These are phyloP conservation scores for Lasiurus cinereus DNA, from an alignment of 2,113 vertebrate species.

Conservation along the genomic window DNA sequence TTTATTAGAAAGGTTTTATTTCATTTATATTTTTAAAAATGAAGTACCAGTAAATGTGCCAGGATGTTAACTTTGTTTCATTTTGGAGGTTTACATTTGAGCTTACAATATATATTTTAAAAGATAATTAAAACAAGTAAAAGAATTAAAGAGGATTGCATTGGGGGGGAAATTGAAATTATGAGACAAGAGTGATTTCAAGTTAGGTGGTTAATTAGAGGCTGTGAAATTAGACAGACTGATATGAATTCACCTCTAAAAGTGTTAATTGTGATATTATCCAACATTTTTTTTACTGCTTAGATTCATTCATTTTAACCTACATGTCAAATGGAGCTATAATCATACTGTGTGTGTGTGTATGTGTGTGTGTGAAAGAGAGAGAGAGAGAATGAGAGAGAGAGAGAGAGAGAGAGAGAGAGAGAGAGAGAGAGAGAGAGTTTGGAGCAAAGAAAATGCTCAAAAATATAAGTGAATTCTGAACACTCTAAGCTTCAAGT, in stretches of 20 bases:
- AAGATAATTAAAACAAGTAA: background rate
- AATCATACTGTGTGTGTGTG: background rate
- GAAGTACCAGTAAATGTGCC: background rate
- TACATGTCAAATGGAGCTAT: background rate
- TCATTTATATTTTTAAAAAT: background rate
- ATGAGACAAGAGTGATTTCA: background rate
- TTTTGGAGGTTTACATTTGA: no score
- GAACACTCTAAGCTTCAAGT: background rate
- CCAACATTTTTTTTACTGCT: background rate
- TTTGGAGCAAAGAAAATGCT: background rate
- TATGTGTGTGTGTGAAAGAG: background rate
- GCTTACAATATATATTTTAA: background rate
- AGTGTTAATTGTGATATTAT: background rate
- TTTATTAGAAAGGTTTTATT: background rate
- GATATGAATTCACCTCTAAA: background rate
- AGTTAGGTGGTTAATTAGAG: background rate
- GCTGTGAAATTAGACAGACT: background rate
- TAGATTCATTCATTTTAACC: background rate
- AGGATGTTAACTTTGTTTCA: background rate
- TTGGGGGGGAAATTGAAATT: background rate
- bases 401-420: no score
- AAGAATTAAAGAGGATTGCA: background rate
- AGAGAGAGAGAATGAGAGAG: no score
- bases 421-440: no score
- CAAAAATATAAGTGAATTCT: background rate